Percentiles rank a stretch among this genome's conserved stretches.
phyloP scores from a whole-genome alignment of 2,888 invertebrate genomes.

The Leucoma salicis region DNA sequence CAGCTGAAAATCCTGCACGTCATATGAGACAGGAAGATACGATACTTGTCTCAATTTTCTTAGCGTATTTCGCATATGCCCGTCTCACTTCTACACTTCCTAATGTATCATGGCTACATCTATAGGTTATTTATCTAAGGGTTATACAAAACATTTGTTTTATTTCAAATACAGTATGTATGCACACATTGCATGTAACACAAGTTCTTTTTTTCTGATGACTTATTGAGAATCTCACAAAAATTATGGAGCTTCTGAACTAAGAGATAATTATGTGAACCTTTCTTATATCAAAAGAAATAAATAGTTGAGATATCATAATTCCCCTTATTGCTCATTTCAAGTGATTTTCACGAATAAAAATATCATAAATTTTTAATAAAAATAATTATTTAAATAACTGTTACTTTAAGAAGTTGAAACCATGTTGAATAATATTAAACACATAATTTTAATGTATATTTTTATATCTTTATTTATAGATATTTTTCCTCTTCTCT shows the following conservation, averaged over 20 bases:
- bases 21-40: too few relatives aligned
- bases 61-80: too few relatives aligned
- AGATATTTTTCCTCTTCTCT: constrained; percentile 27
- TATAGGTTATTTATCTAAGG: too few relatives aligned
- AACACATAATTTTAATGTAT: constrained; percentile 69
- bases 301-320: constrained; percentile 25
- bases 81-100: too few relatives aligned
- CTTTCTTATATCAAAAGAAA: constrained; percentile 24
- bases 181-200: constrained; percentile 18
- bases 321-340: constrained; percentile 40
- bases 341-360: constrained; percentile 31
- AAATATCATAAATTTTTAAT: constrained; percentile 26
- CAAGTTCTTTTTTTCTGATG: constrained; percentile 3
- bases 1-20: too few relatives aligned
- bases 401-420: constrained; percentile 68
- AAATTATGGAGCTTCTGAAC: constrained; percentile 37
- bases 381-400: constrained; percentile 43
- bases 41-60: too few relatives aligned
- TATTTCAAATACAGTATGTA: constrained; percentile 17
- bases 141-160: constrained; percentile 12
- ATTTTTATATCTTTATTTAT: constrained; percentile 76
- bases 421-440: constrained; percentile 71
- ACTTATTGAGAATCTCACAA: constrained; percentile 62
- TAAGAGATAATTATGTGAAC: constrained; percentile 20
- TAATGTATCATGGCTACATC: too few relatives aligned